Evolutionary conservation across 2,888 invertebrate genomes (phyloP).

Genomic region (Chrysolina haemoptera): DNA sequence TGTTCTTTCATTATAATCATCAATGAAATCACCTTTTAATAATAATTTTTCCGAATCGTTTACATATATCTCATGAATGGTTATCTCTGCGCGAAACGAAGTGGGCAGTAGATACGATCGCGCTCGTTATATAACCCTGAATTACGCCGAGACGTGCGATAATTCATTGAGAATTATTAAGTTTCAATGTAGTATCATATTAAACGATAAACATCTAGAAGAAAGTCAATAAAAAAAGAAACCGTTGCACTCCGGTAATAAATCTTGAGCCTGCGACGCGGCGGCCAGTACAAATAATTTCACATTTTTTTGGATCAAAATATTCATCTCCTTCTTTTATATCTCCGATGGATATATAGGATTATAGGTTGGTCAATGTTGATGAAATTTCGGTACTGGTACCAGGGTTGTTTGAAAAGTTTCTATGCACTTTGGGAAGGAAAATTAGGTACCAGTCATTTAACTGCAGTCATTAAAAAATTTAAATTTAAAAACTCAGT

Average conservation of each 20-base stretch:
- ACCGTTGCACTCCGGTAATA: conserved; percentile 7
- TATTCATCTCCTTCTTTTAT: neutral
- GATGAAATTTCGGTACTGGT: neutral
- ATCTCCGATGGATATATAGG: neutral
- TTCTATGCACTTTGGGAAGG: too few species aligned
- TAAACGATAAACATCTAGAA: conserved; percentile 22
- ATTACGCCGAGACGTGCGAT: conserved; percentile 11
- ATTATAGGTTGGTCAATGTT: neutral
- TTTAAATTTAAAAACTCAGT: too few species aligned
- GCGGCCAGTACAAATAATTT: conserved; percentile 13
- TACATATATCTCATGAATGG: neutral
- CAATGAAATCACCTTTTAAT: neutral
- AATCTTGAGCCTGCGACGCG: conserved; percentile 1
- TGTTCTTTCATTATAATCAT: neutral
- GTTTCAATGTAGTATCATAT: conserved; percentile 30
- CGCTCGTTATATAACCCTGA: conserved; percentile 11
- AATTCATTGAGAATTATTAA: conserved; percentile 29
- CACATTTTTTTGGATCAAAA: conserved; percentile 7
- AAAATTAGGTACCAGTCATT: too few species aligned
- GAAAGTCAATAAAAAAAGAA: conserved; percentile 21
- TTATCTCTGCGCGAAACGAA: neutral
- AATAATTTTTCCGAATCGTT: neutral
- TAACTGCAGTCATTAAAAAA: too few species aligned
- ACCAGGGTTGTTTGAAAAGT: too few species aligned
- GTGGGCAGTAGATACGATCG: neutral